Evolutionary conservation across 2,888 invertebrate species (phyloP), one percentile per base, ranked within the genome.

Genomic region (Isoperla grammatica): DNA sequence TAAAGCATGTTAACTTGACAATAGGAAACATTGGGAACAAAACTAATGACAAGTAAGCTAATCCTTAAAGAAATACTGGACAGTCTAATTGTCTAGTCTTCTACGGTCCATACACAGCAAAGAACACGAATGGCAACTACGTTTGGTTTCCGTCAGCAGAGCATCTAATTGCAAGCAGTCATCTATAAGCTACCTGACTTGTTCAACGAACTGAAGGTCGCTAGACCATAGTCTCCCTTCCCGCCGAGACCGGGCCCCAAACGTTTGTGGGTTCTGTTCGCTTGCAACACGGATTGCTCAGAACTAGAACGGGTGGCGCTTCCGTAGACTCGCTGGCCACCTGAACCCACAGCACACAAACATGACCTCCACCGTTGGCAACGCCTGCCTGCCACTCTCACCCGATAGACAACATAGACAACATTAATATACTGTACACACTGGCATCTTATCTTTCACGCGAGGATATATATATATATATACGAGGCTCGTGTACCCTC

Each of bases 211-310:
- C 22, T 15, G 37, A 50, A 29, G 50, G 50, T 61, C 58, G 62
- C 63, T 64, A 64, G 60, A 65, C 62, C 62, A 65, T 62, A 61
- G 65, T 65, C 53, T 65, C 65, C 60, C 65, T 63, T 61, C 63
- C 63, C 56, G 60, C 56, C 54, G 59, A 57, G 59, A 61, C 54
- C 42, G 62, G 59, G 48, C 64, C 62, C 64, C 64, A 65, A 62
- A 64, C 64, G 61, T 61, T 59, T 22, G 63, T 54, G 57, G 61
- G 60, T 63, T 61, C 63, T 49, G 61, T 62, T 56, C 58, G 64
- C 60, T 64, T 62, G 62, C 64, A 62, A 64, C 64, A 65, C 59
- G 66, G 66, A 60, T 66, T 66, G 66, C 63, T 62, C 64, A 66
- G 63, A 63, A 66, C 64, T 57, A 64, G 64, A 57, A 64, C 62